phyloP scores from a whole-genome alignment of 2,797 vertebrate genomes.

The Oryzias dopingdopingensis region DNA sequence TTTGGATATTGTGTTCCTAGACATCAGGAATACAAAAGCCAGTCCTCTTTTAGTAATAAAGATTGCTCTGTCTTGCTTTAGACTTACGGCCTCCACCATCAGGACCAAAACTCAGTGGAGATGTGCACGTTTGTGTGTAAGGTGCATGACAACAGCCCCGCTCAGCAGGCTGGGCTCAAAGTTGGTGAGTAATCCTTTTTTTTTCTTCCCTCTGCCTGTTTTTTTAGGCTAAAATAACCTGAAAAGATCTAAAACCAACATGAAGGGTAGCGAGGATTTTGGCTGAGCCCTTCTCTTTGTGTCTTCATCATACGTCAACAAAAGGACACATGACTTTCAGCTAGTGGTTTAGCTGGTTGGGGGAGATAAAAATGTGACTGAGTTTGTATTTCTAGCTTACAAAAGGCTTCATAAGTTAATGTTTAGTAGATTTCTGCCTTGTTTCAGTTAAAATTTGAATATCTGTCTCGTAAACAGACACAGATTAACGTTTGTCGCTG shows the following conservation, averaged over 20 bases:
- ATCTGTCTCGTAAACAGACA: no score
- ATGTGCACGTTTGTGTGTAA: slow-evolving; percentile 96
- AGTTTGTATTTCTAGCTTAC: slow-evolving; percentile 50
- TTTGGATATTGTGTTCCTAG: not conserved
- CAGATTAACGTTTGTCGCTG: no score
- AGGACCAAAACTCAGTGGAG: slow-evolving; percentile 89
- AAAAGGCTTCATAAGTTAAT: slow-evolving; percentile 13
- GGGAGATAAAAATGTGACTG: slow-evolving; percentile 53
- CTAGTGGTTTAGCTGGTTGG: slow-evolving; percentile 46
- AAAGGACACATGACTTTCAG: slow-evolving; percentile 25
- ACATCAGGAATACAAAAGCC: not conserved
- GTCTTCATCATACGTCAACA: slow-evolving; percentile 50
- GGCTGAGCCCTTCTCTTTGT: slow-evolving; percentile 5
- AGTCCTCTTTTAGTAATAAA: not conserved
- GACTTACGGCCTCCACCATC: slow-evolving; percentile 94
- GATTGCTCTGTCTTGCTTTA: slow-evolving; percentile 61
- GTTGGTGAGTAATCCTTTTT: slow-evolving; percentile 79
- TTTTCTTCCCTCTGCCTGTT: not conserved
- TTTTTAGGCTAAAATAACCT: slow-evolving; percentile 30
- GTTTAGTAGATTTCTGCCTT: not conserved
- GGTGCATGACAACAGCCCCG: slow-evolving; percentile 88
- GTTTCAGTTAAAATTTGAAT: no score
- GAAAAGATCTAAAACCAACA: slow-evolving; percentile 13
- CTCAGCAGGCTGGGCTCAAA: slow-evolving; percentile 87
- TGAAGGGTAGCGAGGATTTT: slow-evolving; percentile 32